phyloP scores from a whole-genome alignment of 2,888 invertebrate species.

The Cheilosia impressa region DNA sequence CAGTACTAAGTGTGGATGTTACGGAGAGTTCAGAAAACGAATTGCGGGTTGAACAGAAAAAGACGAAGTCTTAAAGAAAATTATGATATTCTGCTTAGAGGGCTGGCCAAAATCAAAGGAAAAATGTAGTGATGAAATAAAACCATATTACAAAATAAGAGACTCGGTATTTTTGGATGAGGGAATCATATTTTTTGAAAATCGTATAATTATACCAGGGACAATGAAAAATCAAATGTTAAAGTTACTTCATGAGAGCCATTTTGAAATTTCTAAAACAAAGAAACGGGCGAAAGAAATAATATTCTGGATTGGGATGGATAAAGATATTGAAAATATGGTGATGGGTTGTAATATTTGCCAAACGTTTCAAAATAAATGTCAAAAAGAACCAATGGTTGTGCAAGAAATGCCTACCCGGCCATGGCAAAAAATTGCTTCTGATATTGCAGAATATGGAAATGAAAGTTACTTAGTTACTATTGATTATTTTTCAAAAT shows the following conservation, averaged over 20 bases:
- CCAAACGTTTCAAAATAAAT: too few relatives aligned
- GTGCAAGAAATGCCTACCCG: too few relatives aligned
- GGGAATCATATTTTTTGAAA: too few relatives aligned
- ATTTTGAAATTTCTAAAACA: conserved; percentile 23
- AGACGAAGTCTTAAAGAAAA: neutral
- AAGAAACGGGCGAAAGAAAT: conserved; percentile 3
- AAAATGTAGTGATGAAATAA: conserved; percentile 1
- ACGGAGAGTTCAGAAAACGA: neutral
- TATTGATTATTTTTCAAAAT: too few relatives aligned
- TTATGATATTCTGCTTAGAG: neutral
- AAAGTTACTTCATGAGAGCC: conserved; percentile 1
- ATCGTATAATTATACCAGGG: too few relatives aligned
- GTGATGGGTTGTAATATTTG: too few relatives aligned
- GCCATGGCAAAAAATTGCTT: too few relatives aligned
- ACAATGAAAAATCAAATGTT: conserved; percentile 16
- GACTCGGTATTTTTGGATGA: too few relatives aligned
- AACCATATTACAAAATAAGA: neutral
- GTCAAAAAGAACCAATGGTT: too few relatives aligned
- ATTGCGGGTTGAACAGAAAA: neutral
- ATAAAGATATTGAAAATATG: conserved; percentile 1
- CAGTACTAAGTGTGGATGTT: too few relatives aligned
- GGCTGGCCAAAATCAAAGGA: conserved; percentile 7
- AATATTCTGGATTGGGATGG: neutral
- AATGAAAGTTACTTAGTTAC: too few relatives aligned
- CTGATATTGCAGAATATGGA: too few relatives aligned